Evolutionary conservation across 2,113 vertebrate genomes (phyloP).

Genomic region (Gnathonemus echidnorhynchus): DNA sequence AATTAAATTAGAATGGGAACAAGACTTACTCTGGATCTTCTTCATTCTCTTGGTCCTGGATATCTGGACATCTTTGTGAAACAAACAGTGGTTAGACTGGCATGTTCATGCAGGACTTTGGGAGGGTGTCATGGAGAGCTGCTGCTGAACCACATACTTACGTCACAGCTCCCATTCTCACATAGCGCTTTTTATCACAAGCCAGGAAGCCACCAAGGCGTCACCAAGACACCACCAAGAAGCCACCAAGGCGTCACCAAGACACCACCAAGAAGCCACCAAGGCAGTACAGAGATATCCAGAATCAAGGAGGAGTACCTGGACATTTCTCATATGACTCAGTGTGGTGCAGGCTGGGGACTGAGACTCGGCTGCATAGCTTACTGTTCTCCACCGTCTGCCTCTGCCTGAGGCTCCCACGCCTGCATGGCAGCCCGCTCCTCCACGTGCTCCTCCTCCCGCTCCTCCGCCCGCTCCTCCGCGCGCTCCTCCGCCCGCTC

Average conservation of each 20-base stretch:
- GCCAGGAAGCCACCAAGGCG: neutral
- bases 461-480: conserved; percentile 27
- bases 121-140: conserved; percentile 24
- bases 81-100: conserved; percentile 28
- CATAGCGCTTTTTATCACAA: conserved; percentile 8
- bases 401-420: conserved; percentile 23
- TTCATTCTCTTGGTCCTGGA: conserved; percentile 59
- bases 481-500: conserved; percentile 30
- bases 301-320: neutral
- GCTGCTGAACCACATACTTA: conserved; percentile 66
- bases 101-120: neutral
- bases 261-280: too few species aligned
- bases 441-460: conserved; percentile 29
- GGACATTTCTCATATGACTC: neutral
- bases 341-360: neutral
- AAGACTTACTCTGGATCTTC: conserved; percentile 60
- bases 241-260: neutral
- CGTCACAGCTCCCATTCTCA: conserved; percentile 34
- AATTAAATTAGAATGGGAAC: neutral
- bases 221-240: neutral
- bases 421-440: conserved; percentile 16
- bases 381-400: conserved; percentile 48
- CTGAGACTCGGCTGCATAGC: conserved; percentile 20
- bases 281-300: too few species aligned
- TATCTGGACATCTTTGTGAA: conserved; percentile 55